These are phyloP conservation scores for Manduca sexta DNA, from an alignment of 1,140 invertebrate genomes.

Conservation along the genomic window DNA sequence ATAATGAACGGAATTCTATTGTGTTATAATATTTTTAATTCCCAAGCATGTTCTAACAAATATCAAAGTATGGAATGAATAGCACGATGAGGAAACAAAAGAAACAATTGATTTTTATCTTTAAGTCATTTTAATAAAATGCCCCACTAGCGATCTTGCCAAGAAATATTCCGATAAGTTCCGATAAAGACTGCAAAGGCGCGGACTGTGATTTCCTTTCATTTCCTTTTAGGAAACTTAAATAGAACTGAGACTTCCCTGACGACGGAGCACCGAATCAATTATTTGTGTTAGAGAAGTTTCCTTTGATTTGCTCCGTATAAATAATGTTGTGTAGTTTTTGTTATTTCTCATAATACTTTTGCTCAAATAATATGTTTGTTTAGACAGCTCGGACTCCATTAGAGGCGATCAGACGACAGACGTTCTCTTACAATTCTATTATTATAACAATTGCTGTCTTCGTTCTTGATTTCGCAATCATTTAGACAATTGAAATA, in stretches of 20 bases:
- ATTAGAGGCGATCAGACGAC: neutral
- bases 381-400: neutral
- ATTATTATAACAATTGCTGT: no score
- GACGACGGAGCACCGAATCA: constrained; percentile 66
- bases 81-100: constrained; percentile 1
- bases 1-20: no score
- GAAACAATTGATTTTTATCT: constrained; percentile 32
- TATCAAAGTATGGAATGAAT: no score
- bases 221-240: constrained; percentile 72
- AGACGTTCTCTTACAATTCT: no score
- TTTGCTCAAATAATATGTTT: constrained; percentile 1
- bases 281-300: constrained; percentile 68
- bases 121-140: constrained; percentile 54
- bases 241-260: constrained; percentile 71
- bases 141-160: constrained; percentile 42
- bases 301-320: constrained; percentile 53
- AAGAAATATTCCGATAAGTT: constrained; percentile 66
- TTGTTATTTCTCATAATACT: constrained; percentile 28
- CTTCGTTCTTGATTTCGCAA: no score
- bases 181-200: constrained; percentile 64
- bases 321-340: constrained; percentile 43
- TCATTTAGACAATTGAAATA: no score
- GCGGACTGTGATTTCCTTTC: constrained; percentile 69
- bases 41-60: no score
- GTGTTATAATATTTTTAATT: no score